These are phyloP conservation scores for Wasmannia auropunctata DNA, from an alignment of 1,140 invertebrate genomes.

Conservation along the genomic window DNA sequence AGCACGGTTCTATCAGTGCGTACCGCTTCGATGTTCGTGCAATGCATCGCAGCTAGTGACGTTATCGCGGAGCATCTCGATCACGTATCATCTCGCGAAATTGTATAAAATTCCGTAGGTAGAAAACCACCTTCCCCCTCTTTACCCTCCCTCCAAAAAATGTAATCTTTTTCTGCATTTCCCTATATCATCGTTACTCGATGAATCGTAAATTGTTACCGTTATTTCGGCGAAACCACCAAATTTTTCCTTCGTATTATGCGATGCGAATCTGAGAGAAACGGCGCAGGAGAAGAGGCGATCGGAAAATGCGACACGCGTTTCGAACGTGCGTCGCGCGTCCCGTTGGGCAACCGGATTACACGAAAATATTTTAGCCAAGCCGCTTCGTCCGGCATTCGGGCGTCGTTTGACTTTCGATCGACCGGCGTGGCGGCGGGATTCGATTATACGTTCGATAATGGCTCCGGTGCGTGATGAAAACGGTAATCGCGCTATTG, in stretches of 20 bases:
- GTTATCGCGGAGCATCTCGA: conserved; percentile 76
- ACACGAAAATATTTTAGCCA: conserved; percentile 44
- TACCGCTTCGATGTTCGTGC: conserved; percentile 72
- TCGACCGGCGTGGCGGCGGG: conserved; percentile 19
- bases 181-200: background rate
- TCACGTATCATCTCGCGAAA: conserved; percentile 68
- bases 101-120: conserved; percentile 44
- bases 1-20: conserved; percentile 71
- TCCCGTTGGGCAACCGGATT: background rate
- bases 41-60: conserved; percentile 75
- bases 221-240: background rate
- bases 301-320: background rate
- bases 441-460: conserved; percentile 42
- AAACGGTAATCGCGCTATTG: conserved; percentile 61
- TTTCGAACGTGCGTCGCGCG: background rate
- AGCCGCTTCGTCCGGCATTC: background rate
- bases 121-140: background rate
- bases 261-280: background rate
- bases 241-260: background rate
- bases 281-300: background rate
- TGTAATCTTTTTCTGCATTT: background rate
- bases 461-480: conserved; percentile 19
- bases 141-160: background rate
- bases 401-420: conserved; percentile 69
- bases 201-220: background rate